Base-by-base conservation (phyloP, 2,888 invertebrate genomes). In the Mantis religiosa region DNA sequence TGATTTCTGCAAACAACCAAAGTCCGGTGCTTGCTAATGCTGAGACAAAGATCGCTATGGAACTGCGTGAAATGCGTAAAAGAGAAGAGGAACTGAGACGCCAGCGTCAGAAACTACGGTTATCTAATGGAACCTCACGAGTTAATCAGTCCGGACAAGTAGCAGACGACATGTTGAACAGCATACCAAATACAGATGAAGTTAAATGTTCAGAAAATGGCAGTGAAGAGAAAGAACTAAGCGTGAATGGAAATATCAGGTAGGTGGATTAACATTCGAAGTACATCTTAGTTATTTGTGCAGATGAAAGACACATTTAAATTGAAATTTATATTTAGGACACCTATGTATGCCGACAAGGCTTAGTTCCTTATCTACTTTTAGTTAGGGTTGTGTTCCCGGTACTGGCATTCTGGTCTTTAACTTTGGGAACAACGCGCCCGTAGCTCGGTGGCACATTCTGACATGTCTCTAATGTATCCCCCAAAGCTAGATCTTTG, bases 31-130 rank as follows among this genome's bases (percentile, higher is more conserved):
- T 71, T 20, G 89, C 87, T 12, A 84, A 89, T 91, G 92, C 92
- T 89, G 92, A 90, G 92, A 92, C 89, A 91, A 93, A 91, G 89
- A 94, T 94, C 41, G 94, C 93, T 1, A 91, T 92, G 85, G 94
- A 94, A 91, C 92, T 94, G 82, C 92, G 93, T 82, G 93, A 94
- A 90, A 92, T 93, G 90, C 92, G 92, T 83, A 93, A 94, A 89
- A 91, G 94, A 6, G 94, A 94, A 91, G 94, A 93, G 86, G 94
- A 94, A 89, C 91, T 94, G 83, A 91, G 92, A n/a, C 91, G 91
- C 89, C 91, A 92, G 90, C 91, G 93, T 6, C 90, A 91, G 84
- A 87, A 88, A 54, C 88, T 88, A 25, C 85, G 30, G 47, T 71
- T 30, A 30, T 83, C 28, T 27, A 85, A 88, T 83, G 88, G 90